These are phyloP conservation scores for Neodontobutis hainanensis DNA, from an alignment of 2,113 vertebrate genomes.

Conservation along the genomic window DNA sequence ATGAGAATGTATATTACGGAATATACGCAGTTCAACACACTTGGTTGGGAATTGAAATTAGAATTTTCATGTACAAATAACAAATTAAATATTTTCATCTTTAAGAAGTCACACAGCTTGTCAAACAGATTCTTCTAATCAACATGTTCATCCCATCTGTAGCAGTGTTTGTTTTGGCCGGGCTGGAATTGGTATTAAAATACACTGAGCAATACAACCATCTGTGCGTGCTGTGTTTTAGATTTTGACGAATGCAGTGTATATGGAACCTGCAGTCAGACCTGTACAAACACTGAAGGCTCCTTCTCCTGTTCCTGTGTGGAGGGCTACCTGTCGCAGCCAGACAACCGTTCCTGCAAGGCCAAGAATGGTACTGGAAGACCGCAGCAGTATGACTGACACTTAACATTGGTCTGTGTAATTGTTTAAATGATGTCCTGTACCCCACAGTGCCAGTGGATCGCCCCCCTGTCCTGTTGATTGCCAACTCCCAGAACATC, in stretches of 20 bases:
- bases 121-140: not conserved
- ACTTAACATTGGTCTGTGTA: no score
- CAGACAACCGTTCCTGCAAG: slow-evolving; percentile 96
- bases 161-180: not conserved
- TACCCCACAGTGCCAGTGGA: slow-evolving; percentile 85
- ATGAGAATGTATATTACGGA: not conserved
- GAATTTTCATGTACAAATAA: not conserved
- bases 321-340: slow-evolving; percentile 92
- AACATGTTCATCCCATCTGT: slow-evolving; percentile 1
- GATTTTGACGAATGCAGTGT: slow-evolving; percentile 92
- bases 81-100: not conserved
- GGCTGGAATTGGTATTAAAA: not conserved
- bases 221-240: slow-evolving; percentile 58
- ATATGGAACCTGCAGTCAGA: slow-evolving; percentile 96
- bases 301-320: slow-evolving; percentile 92
- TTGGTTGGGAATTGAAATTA: not conserved
- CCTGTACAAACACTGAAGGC: slow-evolving; percentile 89
- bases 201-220: slow-evolving; percentile 5
- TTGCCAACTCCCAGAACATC: slow-evolving; percentile 97
- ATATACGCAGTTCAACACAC: no score
- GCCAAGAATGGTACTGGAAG: slow-evolving; percentile 90
- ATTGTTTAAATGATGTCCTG: slow-evolving; percentile 1
- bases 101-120: not conserved
- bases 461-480: slow-evolving; percentile 90
- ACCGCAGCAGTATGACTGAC: not conserved